These are phyloP conservation scores for Contarinia nasturtii DNA, from an alignment of 1,140 invertebrate genomes.

Conservation along the genomic window DNA sequence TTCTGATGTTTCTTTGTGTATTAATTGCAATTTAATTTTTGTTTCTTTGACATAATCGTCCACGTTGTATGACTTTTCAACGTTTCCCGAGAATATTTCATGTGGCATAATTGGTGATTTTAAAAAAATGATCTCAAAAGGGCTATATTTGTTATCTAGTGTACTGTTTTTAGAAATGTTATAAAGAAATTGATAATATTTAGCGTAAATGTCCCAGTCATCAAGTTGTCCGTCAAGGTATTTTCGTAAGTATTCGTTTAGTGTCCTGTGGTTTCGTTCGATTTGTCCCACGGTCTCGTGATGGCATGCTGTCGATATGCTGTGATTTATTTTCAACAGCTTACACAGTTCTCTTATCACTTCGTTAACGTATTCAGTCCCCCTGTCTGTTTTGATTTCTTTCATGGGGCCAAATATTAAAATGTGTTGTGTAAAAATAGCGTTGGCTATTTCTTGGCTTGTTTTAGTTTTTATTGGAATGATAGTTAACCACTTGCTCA, in stretches of 20 bases:
- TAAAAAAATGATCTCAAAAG: constrained; percentile 2
- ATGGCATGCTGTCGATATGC: too few relatives aligned
- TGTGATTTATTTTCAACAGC: constrained; percentile 3
- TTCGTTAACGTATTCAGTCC: constrained; percentile 9
- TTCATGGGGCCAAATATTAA: constrained; percentile 7
- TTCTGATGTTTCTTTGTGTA: too few relatives aligned
- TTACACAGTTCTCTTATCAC: constrained; percentile 2
- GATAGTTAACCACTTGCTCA: constrained; percentile 4
- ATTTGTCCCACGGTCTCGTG: too few relatives aligned
- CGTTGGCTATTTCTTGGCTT: constrained; percentile 3
- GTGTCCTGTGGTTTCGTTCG: constrained; percentile 1
- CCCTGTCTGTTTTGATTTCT: constrained; percentile 3
- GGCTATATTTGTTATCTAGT: background rate
- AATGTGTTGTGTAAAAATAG: constrained; percentile 5
- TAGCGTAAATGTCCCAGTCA: background rate
- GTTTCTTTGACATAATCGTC: constrained; percentile 1
- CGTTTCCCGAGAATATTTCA: background rate
- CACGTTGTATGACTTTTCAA: background rate
- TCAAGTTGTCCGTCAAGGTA: too few relatives aligned
- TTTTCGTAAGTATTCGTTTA: background rate
- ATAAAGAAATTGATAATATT: constrained; percentile 1
- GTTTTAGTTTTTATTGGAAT: constrained; percentile 3
- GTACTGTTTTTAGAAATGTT: background rate
- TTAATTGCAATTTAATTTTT: too few relatives aligned
- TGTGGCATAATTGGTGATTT: too few relatives aligned